phyloP scores from a whole-genome alignment of 2,113 vertebrate species.

The Aplodontia rufa region DNA sequence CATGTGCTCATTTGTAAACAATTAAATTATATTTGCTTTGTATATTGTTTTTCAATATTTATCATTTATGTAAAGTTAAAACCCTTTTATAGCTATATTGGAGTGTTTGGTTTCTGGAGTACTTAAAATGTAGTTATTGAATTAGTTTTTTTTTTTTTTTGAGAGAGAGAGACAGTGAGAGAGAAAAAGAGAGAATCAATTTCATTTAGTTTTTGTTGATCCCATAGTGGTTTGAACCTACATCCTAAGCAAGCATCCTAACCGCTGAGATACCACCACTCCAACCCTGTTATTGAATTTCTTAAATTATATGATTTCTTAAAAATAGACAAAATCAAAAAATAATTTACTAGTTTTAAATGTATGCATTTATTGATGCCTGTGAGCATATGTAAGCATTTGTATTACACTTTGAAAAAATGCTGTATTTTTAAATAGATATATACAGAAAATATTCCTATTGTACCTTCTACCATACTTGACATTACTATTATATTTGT shows the following conservation, averaged over 20 bases:
- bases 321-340: neutral
- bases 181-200: no score
- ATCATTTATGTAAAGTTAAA: neutral
- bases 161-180: no score
- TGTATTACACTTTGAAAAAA: neutral
- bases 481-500: neutral
- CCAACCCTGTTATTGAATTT: neutral
- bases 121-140: neutral
- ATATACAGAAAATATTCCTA: neutral
- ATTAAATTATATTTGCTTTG: neutral
- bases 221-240: no score
- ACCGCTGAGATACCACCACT: no score
- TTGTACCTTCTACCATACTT: neutral
- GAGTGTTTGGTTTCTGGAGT: neutral
- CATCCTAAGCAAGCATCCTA: no score
- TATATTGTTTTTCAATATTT: neutral
- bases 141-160: no score
- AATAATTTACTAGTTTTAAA: neutral
- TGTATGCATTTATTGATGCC: neutral
- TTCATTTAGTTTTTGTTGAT: no score
- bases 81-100: neutral
- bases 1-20: neutral
- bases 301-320: neutral
- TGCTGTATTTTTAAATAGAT: neutral
- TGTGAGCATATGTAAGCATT: fast-evolving